These are phyloP conservation scores for Caenorhabditis japonica DNA, from an alignment of 2,888 invertebrate species.

Conservation along the genomic window DNA sequence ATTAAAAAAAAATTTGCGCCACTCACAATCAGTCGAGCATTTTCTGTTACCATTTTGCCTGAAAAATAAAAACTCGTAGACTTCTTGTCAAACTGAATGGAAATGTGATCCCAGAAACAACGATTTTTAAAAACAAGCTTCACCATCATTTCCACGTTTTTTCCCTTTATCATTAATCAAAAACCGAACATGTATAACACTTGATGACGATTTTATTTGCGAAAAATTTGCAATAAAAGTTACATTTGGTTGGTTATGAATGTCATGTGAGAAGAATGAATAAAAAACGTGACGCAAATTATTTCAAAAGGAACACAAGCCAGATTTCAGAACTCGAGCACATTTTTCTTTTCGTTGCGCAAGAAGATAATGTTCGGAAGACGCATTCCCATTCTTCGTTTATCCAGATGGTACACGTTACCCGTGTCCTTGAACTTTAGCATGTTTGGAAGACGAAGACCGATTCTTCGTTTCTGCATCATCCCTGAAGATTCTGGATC, in stretches of 20 bases:
- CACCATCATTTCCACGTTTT: too few species aligned
- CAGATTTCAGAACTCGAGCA: constrained; percentile 37
- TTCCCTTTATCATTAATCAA: too few species aligned
- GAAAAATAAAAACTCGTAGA: too few species aligned
- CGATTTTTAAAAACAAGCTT: too few species aligned
- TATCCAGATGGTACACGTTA: constrained; percentile 40
- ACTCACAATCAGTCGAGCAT: too few species aligned
- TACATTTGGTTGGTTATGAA: too few species aligned
- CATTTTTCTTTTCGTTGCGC: constrained; percentile 50
- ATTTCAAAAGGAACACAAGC: constrained; percentile 3
- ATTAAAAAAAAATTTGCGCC: too few species aligned
- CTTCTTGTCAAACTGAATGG: too few species aligned
- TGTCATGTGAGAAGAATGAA: background rate
- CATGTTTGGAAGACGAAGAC: constrained; percentile 56
- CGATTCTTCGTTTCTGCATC: constrained; percentile 50
- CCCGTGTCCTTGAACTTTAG: constrained; percentile 48
- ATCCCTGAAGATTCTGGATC: constrained; percentile 17
- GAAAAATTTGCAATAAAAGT: background rate
- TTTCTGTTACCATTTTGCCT: too few species aligned
- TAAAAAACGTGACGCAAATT: background rate
- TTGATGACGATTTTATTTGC: constrained; percentile 38
- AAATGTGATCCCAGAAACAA: too few species aligned
- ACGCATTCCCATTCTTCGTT: constrained; percentile 55
- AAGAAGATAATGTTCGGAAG: constrained; percentile 56
- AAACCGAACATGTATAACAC: constrained; percentile 10